Percentiles rank a stretch among this genome's conserved stretches.
These are phyloP conservation scores for Linepithema humile DNA, from an alignment of 1,140 invertebrate genomes.

Conservation along the genomic window DNA sequence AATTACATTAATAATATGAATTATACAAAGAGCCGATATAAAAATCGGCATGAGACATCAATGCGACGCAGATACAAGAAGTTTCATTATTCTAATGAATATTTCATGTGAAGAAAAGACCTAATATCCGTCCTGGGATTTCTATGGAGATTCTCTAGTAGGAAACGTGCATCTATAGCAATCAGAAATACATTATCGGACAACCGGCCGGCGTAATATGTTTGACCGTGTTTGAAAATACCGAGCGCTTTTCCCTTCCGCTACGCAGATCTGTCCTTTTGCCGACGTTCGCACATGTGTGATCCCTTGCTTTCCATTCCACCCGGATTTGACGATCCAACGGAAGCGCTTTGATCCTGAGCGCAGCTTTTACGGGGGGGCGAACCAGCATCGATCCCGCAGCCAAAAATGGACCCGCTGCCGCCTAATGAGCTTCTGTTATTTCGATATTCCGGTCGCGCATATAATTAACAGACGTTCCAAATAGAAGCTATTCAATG, in stretches of 20 bases:
- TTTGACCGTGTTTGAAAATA: slow-evolving; percentile 79
- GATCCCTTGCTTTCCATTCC: slow-evolving; percentile 41
- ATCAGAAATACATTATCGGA: slow-evolving; percentile 82
- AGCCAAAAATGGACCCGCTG: background rate
- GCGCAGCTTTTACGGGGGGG: slow-evolving; percentile 6
- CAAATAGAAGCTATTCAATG: background rate
- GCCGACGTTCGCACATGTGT: background rate
- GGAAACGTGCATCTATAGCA: slow-evolving; percentile 76
- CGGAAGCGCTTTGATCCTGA: slow-evolving; percentile 39
- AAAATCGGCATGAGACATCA: background rate
- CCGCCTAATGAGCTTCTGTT: background rate
- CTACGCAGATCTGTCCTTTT: slow-evolving; percentile 13
- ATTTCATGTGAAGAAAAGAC: slow-evolving; percentile 20
- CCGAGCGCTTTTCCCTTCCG: background rate
- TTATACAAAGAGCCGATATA: background rate
- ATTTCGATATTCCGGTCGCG: background rate
- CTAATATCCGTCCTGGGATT: slow-evolving; percentile 59
- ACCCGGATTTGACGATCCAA: slow-evolving; percentile 35
- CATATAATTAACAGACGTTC: background rate
- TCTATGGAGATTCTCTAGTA: slow-evolving; percentile 42
- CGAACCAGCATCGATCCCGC: slow-evolving; percentile 13
- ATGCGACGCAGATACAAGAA: slow-evolving; percentile 5
- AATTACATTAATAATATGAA: background rate
- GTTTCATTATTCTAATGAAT: slow-evolving; percentile 31
- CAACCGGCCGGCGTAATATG: slow-evolving; percentile 75